Conservation (phyloP, 2,888 invertebrate genomes). For the Trachelus iudaicus region DNA sequence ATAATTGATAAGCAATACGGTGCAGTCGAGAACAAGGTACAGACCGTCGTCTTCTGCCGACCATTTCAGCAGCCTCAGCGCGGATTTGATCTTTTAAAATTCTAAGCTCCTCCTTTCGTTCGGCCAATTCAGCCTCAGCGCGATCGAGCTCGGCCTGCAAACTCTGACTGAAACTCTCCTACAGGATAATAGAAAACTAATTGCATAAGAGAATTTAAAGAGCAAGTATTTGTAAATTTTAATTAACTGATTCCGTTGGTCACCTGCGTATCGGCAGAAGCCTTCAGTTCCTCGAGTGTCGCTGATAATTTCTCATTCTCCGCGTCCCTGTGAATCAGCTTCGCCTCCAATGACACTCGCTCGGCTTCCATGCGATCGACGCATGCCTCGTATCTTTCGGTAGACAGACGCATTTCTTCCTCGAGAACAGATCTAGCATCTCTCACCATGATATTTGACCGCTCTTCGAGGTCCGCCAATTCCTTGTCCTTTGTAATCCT, state of each 20-base stretch:
- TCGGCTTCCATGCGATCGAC: conserved; percentile 49
- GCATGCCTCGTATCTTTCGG: conserved; percentile 44
- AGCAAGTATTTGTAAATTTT: neutral
- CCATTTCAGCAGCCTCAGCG: conserved; percentile 59
- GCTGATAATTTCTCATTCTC: conserved; percentile 45
- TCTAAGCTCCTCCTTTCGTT: conserved; percentile 55
- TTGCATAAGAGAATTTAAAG: neutral
- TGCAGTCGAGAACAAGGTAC: neutral
- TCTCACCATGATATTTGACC: conserved; percentile 46
- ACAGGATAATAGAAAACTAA: conserved; percentile 9
- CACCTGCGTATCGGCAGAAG: conserved; percentile 58
- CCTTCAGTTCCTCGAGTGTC: conserved; percentile 52
- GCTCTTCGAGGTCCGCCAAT: conserved; percentile 20
- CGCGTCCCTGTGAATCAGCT: conserved; percentile 47
- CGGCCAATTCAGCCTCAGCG: conserved; percentile 56
- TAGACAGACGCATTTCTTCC: conserved; percentile 49
- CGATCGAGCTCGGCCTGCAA: conserved; percentile 59
- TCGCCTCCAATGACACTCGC: conserved; percentile 41
- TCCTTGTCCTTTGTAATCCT: conserved; percentile 25
- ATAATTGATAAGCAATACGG: too few species aligned
- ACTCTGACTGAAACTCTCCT: conserved; percentile 62
- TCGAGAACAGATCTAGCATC: conserved; percentile 45
- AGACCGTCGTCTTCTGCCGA: conserved; percentile 50
- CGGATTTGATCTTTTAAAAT: conserved; percentile 58
- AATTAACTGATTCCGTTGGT: neutral